Base-by-base conservation (phyloP, 2,797 vertebrate genomes). In the Paratrypauchen microcephalus region DNA sequence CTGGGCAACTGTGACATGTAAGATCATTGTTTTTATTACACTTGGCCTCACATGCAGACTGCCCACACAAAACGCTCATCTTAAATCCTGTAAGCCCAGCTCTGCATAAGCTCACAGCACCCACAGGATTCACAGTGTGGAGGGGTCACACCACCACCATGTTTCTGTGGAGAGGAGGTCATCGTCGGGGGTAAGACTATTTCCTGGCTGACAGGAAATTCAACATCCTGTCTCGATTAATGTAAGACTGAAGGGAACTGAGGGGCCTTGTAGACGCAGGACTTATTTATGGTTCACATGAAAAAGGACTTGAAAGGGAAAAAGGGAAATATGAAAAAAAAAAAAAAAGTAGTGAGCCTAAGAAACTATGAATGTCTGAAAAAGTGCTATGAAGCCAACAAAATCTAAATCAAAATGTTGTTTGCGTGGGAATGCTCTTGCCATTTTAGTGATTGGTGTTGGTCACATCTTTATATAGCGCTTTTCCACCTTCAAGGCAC, bases 161-260 rank as follows among this genome's bases (percentile, higher is more conserved):
- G 79, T 68, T 65, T 56, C 11, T 11, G 58, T 48, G 39, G 26
- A 32, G 57, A 56, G 56, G 26, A 70, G 67, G 71, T 62, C 21
- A 28, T 28, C 15, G 11, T 56, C 60, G 56, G 54, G 79, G 71
- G 54, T 79, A 73, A 77, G 76, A 74, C 72, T 26, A 81, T 83
- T 87, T 90, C 87, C 87, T 90, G 83, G 78, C 48, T 67, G 79
- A 89, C 88, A 93, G 89, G 91, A 93, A 91, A 89, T 89, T 87
- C 83, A 74, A 86, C 90, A 89, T 92, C 89, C 89, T 89, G 88
- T 77, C 87, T 74, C 88, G 88, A 91, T 91, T 91, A 90, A 90
- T 90, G 85, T 75, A 81, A 75, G 77, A 68, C 79, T 86, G 77
- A 60, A 66, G 76, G 75, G 65, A 73, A 62, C 75, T 24, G 70